phyloP scores from a whole-genome alignment of 2,113 vertebrate genomes.

The Seriola rivoliana region DNA sequence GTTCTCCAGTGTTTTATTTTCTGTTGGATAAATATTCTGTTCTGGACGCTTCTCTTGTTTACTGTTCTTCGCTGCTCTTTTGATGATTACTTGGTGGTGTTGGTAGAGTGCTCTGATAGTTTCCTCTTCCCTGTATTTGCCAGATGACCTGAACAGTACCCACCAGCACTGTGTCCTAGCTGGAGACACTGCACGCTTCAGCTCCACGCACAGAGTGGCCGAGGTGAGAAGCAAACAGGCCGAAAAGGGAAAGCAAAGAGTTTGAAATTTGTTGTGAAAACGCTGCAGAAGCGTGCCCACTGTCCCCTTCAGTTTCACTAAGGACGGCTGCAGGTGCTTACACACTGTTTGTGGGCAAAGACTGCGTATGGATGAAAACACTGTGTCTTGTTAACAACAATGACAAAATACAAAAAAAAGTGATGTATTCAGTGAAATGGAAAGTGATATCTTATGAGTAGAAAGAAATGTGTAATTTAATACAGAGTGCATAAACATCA shows the following conservation, averaged over 20 bases:
- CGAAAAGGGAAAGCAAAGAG: not conserved
- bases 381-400: not conserved
- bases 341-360: not conserved
- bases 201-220: conserved; percentile 95
- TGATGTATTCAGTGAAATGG: not conserved
- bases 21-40: not conserved
- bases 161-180: conserved; percentile 97
- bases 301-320: not conserved
- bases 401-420: not conserved
- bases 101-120: not conserved
- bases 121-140: conserved; percentile 65
- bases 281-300: not conserved
- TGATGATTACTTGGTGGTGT: not conserved
- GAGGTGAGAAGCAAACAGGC: conserved; percentile 87
- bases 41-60: not conserved
- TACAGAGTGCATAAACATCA: not conserved
- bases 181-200: conserved; percentile 92
- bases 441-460: not conserved
- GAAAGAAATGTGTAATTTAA: not conserved
- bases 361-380: not conserved
- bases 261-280: conserved; percentile 2
- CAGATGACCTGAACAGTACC: conserved; percentile 94
- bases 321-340: not conserved
- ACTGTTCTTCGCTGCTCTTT: not conserved
- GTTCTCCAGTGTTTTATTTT: not conserved